These are phyloP conservation scores for Sesamia nonagrioides DNA, from an alignment of 1,140 invertebrate species.

Conservation along the genomic window DNA sequence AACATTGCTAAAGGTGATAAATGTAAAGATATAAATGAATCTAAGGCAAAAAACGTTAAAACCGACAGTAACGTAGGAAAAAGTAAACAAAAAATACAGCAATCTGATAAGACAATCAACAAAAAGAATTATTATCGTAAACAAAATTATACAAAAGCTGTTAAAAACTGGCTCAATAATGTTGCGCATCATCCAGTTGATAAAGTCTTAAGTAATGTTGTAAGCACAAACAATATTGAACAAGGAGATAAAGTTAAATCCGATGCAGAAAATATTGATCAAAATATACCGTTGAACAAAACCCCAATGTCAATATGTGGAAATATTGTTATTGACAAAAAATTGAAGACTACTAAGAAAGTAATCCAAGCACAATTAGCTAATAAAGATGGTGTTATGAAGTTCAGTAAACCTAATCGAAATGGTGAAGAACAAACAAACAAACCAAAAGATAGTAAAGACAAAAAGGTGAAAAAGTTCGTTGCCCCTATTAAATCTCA, in stretches of 20 bases:
- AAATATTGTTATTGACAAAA: slow-evolving; percentile 40
- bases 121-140: slow-evolving; percentile 61
- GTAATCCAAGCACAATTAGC: slow-evolving; percentile 70
- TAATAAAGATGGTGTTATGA: slow-evolving; percentile 77
- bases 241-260: not conserved
- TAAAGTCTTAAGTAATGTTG: slow-evolving; percentile 14
- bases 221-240: not conserved
- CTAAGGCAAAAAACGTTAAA: slow-evolving; percentile 32
- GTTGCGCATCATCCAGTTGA: slow-evolving; percentile 41
- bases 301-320: not conserved
- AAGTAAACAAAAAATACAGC: slow-evolving; percentile 51
- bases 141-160: slow-evolving; percentile 69
- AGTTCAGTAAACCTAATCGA: slow-evolving; percentile 68
- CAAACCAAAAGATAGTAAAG: slow-evolving; percentile 48
- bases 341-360: slow-evolving; percentile 52
- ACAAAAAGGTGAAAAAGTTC: slow-evolving; percentile 66
- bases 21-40: slow-evolving; percentile 1
- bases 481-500: slow-evolving; percentile 73
- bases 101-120: slow-evolving; percentile 6
- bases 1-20: not conserved
- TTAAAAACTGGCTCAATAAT: slow-evolving; percentile 74
- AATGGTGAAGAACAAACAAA: slow-evolving; percentile 26
- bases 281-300: not conserved
- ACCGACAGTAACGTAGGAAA: slow-evolving; percentile 1
- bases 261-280: not conserved